A percentile compares a stretch with the other conserved stretches of the same genome.
Conservation (phyloP, 2,888 invertebrate species). For the Mythimna lalbum region DNA sequence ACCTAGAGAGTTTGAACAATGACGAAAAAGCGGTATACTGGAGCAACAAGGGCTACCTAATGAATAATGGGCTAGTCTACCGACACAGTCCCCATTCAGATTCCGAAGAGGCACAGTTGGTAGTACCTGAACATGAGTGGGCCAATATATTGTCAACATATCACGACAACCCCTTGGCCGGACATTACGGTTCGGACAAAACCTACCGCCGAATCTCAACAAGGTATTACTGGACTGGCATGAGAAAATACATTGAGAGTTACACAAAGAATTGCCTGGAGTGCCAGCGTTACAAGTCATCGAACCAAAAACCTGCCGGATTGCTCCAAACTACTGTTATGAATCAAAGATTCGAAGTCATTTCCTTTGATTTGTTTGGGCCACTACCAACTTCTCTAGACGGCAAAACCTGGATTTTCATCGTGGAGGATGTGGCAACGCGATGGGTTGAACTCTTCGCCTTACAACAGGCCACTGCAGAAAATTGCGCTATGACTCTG, state of each 20-base stretch:
- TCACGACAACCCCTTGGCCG: slow-evolving; percentile 44
- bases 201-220: slow-evolving; percentile 16
- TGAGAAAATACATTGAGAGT: slow-evolving; percentile 3
- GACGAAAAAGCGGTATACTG: slow-evolving; percentile 33
- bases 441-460: slow-evolving; percentile 62
- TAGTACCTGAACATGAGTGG: slow-evolving; percentile 42
- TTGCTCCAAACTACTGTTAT: background rate
- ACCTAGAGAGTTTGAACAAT: slow-evolving; percentile 15
- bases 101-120: slow-evolving; percentile 34
- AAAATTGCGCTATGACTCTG: slow-evolving; percentile 63
- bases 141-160: slow-evolving; percentile 24
- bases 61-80: slow-evolving; percentile 37
- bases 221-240: slow-evolving; percentile 25
- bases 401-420: slow-evolving; percentile 20
- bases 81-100: slow-evolving; percentile 27
- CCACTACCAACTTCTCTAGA: slow-evolving; percentile 16
- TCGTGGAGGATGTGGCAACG: slow-evolving; percentile 47
- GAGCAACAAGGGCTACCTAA: slow-evolving; percentile 31
- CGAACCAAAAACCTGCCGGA: background rate
- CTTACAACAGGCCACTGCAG: slow-evolving; percentile 20
- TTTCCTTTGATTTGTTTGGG: slow-evolving; percentile 17
- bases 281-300: background rate
- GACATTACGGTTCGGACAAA: slow-evolving; percentile 38
- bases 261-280: background rate
- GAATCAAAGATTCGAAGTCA: slow-evolving; percentile 1